Base-by-base conservation (phyloP, 2,113 vertebrate species). In the Phodopus roborovskii region DNA sequence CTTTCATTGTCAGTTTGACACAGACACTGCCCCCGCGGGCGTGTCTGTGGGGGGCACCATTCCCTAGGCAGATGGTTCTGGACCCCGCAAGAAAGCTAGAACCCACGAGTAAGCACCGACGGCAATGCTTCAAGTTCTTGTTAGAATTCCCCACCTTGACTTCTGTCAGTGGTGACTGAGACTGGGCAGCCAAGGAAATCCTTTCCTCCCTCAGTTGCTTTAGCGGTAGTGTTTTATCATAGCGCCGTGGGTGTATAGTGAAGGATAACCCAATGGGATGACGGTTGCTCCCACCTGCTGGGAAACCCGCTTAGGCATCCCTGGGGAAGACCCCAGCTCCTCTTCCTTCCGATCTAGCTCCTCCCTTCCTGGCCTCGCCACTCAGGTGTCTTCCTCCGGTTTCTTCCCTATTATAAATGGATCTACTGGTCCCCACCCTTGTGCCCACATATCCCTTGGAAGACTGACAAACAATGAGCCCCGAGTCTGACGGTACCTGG, bases 391-490 rank as follows among this genome's bases (percentile, higher is more conserved):
- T 60, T 88, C 30, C 45, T n/a, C 1, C 11, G 2, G 45, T 45
- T 48, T 24, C 36, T 16, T 75, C 70, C 56, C 64, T 45, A 86
- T 9, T 45, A 6, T 53, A n/a, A 22, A 64, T 2, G 60, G 5
- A 0, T 39, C 2, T 12, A 19, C 48, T 6, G 56, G 36, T 19
- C 82, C 60, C 58, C 50, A 16, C 50, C 56, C 50, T 85, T 26
- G 13, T 1, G 22, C 11, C 28, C 20, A 8, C 7, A 42, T 5
- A 2, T 64, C 70, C 36, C 81, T 24, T 24, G 4, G 70, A 79
- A 64, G 58, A 36, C 58, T 36, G 28, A 45, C 24, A 24, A 70
- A 53, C 5, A 1, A 0, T 0, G 6, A 10, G 11, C 24, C 36
- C 15, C 22, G 42, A 15, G 39, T 48, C 64, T 70, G 56, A n/a